These are phyloP conservation scores for Eidolon helvum DNA, from an alignment of 2,113 vertebrate species.

Conservation along the genomic window DNA sequence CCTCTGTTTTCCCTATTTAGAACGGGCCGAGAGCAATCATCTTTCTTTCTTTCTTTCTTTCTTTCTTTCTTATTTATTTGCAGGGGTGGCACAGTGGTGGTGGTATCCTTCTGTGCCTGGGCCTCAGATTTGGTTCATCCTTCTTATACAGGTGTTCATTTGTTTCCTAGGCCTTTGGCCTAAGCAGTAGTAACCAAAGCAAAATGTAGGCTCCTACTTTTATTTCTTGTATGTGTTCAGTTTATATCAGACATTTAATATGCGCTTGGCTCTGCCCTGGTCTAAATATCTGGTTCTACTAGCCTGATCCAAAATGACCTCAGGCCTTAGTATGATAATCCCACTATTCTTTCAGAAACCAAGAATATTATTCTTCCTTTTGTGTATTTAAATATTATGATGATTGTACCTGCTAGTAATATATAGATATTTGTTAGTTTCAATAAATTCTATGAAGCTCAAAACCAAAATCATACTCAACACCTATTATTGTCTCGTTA, in stretches of 20 bases:
- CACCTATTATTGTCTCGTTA: neutral
- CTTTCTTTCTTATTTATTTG: neutral
- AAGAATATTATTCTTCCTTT: neutral
- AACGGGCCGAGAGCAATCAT: too few species aligned
- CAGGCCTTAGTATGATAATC: neutral
- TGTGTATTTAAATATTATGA: neutral
- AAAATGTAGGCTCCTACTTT: neutral
- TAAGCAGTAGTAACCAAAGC: neutral
- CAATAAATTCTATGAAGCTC: neutral
- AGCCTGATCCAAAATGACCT: neutral
- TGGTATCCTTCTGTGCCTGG: neutral
- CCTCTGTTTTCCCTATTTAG: too few species aligned
- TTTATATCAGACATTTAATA: neutral
- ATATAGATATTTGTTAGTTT: neutral
- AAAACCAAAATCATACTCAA: constrained; percentile 11
- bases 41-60: too few species aligned
- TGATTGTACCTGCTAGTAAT: neutral
- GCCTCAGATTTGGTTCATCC: neutral
- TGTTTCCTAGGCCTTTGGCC: neutral
- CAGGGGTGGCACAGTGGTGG: too few species aligned
- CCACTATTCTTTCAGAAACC: neutral
- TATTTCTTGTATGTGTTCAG: neutral
- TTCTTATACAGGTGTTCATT: neutral
- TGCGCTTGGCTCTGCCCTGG: neutral
- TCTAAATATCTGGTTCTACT: neutral